Evolutionary conservation across 2,113 vertebrate species (phyloP).

Genomic region (Eurypyga helias): DNA sequence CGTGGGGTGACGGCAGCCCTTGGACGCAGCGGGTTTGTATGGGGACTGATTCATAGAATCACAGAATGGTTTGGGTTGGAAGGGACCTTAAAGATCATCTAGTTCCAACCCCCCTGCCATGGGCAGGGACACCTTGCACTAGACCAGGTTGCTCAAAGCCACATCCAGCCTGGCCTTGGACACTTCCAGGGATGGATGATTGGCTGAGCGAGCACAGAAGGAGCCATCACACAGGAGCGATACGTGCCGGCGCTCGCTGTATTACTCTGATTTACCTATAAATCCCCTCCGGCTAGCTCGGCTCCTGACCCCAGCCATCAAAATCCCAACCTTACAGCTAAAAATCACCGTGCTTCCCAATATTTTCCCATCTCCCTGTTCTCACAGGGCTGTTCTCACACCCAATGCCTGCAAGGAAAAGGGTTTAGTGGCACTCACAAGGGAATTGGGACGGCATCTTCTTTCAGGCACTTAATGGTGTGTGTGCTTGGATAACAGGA

Average conservation of each 20-base stretch:
- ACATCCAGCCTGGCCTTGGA: too few relatives aligned
- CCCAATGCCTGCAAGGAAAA: accelerated
- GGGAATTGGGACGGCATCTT: background rate
- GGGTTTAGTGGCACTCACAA: background rate
- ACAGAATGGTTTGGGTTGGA: too few relatives aligned
- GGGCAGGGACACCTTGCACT: too few relatives aligned
- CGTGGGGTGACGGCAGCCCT: accelerated
- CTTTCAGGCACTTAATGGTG: background rate
- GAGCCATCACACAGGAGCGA: background rate
- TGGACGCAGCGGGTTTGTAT: background rate
- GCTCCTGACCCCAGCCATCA: background rate
- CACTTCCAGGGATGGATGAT: too few relatives aligned
- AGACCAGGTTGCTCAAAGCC: too few relatives aligned
- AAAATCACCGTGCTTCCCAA: accelerated
- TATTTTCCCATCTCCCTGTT: accelerated
- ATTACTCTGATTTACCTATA: accelerated
- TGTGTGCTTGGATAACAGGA: background rate
- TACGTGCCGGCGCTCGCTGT: accelerated
- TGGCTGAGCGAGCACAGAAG: background rate
- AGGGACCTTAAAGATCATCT: too few relatives aligned
- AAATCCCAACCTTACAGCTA: background rate
- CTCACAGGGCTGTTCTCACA: background rate
- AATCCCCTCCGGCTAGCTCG: background rate
- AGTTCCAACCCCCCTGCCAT: too few relatives aligned
- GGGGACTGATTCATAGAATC: too few relatives aligned